These are phyloP conservation scores for Catalaphyllia jardinei DNA, from an alignment of 64 coral and sea anemone genomes.

Conservation along the genomic window DNA sequence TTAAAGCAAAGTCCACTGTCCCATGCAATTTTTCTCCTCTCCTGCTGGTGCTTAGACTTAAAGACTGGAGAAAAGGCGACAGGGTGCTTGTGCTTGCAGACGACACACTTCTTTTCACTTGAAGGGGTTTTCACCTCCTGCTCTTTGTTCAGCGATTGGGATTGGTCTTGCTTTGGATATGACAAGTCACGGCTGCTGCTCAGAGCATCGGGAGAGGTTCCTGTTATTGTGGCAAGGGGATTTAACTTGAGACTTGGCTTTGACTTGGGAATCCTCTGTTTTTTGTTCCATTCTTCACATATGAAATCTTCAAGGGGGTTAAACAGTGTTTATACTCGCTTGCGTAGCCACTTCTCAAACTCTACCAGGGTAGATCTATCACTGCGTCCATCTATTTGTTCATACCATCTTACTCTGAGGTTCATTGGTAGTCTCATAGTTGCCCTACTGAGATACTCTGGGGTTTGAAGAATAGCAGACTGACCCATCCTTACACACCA, in stretches of 20 bases:
- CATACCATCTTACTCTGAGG: background rate
- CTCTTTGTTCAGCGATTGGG: too few relatives aligned
- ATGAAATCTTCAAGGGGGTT: conserved; percentile 13
- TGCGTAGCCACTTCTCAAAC: conserved; percentile 6
- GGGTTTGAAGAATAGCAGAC: conserved; percentile 1
- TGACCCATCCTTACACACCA: background rate
- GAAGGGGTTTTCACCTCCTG: too few relatives aligned
- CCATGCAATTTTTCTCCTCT: background rate
- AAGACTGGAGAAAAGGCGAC: too few relatives aligned
- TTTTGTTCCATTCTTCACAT: background rate
- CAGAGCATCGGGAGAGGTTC: background rate
- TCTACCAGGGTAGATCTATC: background rate
- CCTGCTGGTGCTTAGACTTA: too few relatives aligned
- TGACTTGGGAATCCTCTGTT: background rate
- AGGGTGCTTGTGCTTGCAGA: too few relatives aligned
- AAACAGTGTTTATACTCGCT: conserved; percentile 18
- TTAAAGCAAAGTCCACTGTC: background rate
- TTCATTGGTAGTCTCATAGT: background rate
- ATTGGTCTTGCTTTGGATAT: background rate
- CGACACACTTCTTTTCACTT: too few relatives aligned
- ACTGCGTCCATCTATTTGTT: background rate
- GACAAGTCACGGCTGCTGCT: background rate
- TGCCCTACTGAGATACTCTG: conserved; percentile 16
- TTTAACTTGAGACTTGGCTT: background rate
- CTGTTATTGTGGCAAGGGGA: background rate